Evolutionary conservation across 2,113 vertebrate species (phyloP).

Genomic region (Centropus bengalensis): DNA sequence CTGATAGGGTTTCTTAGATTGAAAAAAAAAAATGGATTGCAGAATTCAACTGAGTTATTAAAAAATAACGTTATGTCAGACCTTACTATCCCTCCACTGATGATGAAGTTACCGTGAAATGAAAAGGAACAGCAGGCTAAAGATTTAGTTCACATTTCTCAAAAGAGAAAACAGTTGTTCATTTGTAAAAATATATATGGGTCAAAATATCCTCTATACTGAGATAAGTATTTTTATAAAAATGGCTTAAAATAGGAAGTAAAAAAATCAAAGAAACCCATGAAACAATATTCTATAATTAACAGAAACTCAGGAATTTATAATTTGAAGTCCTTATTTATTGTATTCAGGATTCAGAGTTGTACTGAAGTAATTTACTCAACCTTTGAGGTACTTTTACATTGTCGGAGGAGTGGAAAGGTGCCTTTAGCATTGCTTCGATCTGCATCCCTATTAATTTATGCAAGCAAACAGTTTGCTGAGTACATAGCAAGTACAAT

Average conservation of each 20-base stretch:
- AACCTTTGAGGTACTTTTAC: not conserved
- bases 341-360: not conserved
- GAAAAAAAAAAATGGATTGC: not conserved
- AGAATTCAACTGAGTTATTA: not conserved
- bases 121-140: not conserved
- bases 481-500: not conserved
- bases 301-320: not conserved
- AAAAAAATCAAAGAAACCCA: not conserved
- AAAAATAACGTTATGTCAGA: not conserved
- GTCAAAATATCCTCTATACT: not conserved
- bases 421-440: not conserved
- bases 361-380: not conserved
- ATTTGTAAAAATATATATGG: not conserved
- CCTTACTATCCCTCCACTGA: not conserved
- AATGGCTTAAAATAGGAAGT: not conserved
- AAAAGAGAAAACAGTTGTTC: not conserved
- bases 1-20: not conserved
- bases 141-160: not conserved
- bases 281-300: not conserved
- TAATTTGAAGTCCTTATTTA: not conserved
- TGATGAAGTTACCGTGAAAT: not conserved
- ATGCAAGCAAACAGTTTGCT: not conserved
- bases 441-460: constrained; percentile 23
- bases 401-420: not conserved
- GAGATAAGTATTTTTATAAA: not conserved